phyloP scores from a whole-genome alignment of 1,140 invertebrate species.

The Centruroides vittatus region DNA sequence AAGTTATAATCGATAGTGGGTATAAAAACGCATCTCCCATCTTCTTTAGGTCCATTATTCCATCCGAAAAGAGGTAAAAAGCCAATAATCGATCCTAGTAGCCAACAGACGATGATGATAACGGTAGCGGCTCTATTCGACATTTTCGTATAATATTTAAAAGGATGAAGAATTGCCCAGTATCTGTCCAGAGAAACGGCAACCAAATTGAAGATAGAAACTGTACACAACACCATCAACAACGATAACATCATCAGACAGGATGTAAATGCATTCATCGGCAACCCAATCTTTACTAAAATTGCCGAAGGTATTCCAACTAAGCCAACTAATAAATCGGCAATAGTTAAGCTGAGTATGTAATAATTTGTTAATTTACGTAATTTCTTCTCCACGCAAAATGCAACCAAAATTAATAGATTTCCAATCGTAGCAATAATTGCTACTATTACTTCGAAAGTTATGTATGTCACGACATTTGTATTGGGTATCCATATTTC shows the following conservation, averaged over 20 bases:
- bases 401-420: constrained; percentile 67
- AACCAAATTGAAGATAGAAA: constrained; percentile 79
- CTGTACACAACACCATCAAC: constrained; percentile 72
- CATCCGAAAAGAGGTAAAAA: constrained; percentile 75
- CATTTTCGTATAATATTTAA: constrained; percentile 61
- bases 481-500: not conserved
- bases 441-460: constrained; percentile 63
- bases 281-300: constrained; percentile 54
- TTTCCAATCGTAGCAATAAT: constrained; percentile 67
- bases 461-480: constrained; percentile 39
- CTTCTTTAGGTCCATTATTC: constrained; percentile 44
- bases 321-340: constrained; percentile 53
- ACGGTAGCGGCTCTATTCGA: constrained; percentile 31
- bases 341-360: constrained; percentile 70
- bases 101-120: constrained; percentile 72
- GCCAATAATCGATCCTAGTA: constrained; percentile 59
- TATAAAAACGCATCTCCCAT: constrained; percentile 55
- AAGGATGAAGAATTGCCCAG: constrained; percentile 78
- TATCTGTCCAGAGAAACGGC: constrained; percentile 81
- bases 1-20: constrained; percentile 77
- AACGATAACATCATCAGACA: constrained; percentile 77
- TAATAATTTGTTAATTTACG: constrained; percentile 76
- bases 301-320: constrained; percentile 72
- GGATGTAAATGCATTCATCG: constrained; percentile 51
- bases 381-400: constrained; percentile 54